A percentile compares a stretch with the other conserved stretches of the same genome.
phyloP scores from a whole-genome alignment of 2,113 vertebrate species.

The Numenius arquata region DNA sequence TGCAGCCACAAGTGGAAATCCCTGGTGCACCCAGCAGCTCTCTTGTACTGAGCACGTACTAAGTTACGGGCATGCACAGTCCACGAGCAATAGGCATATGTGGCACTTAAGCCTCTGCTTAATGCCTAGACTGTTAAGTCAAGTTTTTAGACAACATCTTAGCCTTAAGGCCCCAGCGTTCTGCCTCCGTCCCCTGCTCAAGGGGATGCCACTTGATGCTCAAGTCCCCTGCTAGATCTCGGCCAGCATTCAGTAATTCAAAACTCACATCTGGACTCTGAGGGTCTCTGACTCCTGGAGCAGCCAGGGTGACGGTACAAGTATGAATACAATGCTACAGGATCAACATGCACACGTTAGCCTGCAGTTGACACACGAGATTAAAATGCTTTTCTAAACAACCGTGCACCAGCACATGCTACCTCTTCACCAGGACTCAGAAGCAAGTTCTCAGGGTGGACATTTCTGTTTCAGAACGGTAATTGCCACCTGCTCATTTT shows the following conservation, averaged over 20 bases:
- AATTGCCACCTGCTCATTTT: background rate
- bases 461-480: background rate
- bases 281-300: background rate
- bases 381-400: background rate
- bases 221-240: background rate
- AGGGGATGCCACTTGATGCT: background rate
- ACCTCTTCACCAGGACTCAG: background rate
- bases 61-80: background rate
- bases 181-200: background rate
- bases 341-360: background rate
- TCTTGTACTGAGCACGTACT: background rate
- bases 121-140: no score
- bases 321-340: background rate
- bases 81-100: fast-evolving
- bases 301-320: background rate
- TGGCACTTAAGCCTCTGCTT: no score
- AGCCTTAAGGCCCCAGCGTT: background rate
- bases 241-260: background rate
- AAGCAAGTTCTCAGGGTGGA: background rate
- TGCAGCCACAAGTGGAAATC: background rate
- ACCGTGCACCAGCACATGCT: fast-evolving
- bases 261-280: background rate
- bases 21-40: background rate
- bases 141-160: background rate
- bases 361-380: background rate